Evolutionary conservation across 2,888 invertebrate species (phyloP).

Genomic region (Tetranychus piercei): DNA sequence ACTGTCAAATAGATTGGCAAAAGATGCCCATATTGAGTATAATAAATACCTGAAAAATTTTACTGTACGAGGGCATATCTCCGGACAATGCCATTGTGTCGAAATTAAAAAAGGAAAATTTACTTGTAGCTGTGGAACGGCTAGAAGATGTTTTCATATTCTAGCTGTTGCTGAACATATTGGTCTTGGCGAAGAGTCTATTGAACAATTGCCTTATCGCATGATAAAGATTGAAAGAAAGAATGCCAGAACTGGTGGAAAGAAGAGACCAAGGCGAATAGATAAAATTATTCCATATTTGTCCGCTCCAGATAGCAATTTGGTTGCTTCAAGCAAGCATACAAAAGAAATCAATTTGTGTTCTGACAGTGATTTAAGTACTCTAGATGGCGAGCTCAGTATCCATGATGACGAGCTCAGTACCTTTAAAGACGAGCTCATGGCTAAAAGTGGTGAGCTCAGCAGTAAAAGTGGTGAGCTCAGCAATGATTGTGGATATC

Average conservation of each 20-base stretch:
- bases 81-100: no score
- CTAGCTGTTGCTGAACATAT: background rate
- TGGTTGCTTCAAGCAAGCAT: background rate
- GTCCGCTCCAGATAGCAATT: background rate
- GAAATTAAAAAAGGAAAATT: background rate
- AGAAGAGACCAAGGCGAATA: background rate
- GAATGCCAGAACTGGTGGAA: background rate
- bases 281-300: background rate
- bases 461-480: no score
- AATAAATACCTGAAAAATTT: background rate
- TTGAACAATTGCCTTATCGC: background rate
- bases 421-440: no score
- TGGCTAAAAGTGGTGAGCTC: no score
- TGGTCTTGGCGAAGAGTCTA: background rate
- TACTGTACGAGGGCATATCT: background rate
- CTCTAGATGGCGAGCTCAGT: background rate
- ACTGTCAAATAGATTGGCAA: no score
- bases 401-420: no score
- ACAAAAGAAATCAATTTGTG: background rate
- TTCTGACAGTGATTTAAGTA: no score
- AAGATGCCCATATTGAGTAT: no score
- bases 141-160: background rate
- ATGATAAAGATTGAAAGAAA: background rate
- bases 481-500: no score
- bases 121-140: background rate